Conservation (phyloP, 1,140 invertebrate species). For the Bombus fervidus region DNA sequence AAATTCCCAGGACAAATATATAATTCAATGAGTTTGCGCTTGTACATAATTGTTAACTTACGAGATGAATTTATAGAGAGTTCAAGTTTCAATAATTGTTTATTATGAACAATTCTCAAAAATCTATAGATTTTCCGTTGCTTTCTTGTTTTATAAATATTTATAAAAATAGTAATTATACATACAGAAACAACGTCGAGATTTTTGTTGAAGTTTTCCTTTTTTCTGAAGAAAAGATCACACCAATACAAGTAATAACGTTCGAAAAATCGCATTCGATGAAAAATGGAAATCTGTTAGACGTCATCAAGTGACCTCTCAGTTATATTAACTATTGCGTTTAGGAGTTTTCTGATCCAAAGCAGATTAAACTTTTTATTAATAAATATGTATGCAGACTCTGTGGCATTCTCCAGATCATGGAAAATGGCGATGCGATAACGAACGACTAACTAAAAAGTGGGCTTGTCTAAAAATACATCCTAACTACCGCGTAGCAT, state of each 20-base stretch:
- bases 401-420: background rate
- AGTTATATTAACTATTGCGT: background rate
- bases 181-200: background rate
- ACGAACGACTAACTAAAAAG: conserved; percentile 9
- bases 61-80: background rate
- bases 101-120: background rate
- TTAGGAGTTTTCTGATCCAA: background rate
- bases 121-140: background rate
- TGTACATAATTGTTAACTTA: background rate
- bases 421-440: background rate
- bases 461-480: background rate
- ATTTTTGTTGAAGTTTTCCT: background rate
- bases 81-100: too few species aligned
- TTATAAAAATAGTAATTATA: background rate
- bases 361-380: background rate
- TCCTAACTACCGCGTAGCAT: too few species aligned
- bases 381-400: background rate
- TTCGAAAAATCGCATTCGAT: background rate
- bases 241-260: background rate
- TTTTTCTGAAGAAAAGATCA: background rate
- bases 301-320: background rate
- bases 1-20: background rate
- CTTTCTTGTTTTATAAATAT: background rate
- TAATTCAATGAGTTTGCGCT: background rate
- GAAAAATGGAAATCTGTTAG: background rate